These are phyloP conservation scores for Drosophila sp. DNA, from an alignment of 1,140 invertebrate species.

Conservation along the genomic window DNA sequence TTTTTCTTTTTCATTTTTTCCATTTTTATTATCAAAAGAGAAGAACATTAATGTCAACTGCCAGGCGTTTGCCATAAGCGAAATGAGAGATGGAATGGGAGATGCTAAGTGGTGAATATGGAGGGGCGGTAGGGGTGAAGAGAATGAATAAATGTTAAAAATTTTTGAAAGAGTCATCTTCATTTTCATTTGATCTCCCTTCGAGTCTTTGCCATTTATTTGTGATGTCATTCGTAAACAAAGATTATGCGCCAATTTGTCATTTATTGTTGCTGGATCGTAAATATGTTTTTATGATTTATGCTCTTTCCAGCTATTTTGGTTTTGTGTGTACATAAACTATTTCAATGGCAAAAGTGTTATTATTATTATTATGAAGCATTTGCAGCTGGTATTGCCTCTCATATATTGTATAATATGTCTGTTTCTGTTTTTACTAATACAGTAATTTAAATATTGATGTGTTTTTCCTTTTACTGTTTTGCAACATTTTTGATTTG, in stretches of 20 bases:
- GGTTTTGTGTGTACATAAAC: conserved; percentile 41
- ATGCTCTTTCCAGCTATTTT: conserved; percentile 36
- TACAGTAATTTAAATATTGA: conserved; percentile 20
- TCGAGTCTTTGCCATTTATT: conserved; percentile 4
- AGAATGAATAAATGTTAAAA: conserved; percentile 1
- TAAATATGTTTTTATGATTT: conserved; percentile 54
- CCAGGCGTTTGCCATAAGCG: conserved; percentile 16
- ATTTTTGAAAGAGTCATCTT: conserved; percentile 26
- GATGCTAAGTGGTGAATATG: background rate
- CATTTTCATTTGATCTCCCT: conserved; percentile 35
- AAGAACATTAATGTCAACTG: conserved; percentile 47
- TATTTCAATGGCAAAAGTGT: conserved; percentile 21
- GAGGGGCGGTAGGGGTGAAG: too few relatives aligned
- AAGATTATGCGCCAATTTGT: conserved; percentile 52
- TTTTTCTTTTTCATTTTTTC: background rate
- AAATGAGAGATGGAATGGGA: conserved; percentile 9
- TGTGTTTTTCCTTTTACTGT: background rate
- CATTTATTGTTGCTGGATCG: conserved; percentile 51
- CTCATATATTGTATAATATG: background rate
- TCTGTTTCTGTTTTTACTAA: conserved; percentile 20
- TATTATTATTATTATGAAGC: conserved; percentile 12
- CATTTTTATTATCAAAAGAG: conserved; percentile 32
- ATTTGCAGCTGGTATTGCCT: conserved; percentile 24
- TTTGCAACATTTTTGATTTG: background rate
- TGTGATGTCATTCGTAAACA: conserved; percentile 35